These are phyloP conservation scores for Agapornis roseicollis DNA, from an alignment of 2,113 vertebrate genomes.

Conservation along the genomic window DNA sequence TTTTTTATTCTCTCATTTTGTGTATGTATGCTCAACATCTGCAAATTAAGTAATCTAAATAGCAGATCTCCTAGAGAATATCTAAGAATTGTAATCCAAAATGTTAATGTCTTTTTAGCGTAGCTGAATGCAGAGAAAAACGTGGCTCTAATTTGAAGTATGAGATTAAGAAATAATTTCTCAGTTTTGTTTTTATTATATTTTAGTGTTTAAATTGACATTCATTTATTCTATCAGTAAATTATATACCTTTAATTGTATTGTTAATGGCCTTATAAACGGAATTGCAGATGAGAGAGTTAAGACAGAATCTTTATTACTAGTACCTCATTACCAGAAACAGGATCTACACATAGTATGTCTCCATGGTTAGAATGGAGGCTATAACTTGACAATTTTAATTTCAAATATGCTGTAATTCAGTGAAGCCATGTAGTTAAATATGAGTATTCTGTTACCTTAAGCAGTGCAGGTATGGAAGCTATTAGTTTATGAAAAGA, in stretches of 20 bases:
- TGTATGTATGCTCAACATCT: background rate
- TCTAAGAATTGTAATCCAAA: background rate
- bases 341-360: fast-evolving
- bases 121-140: background rate
- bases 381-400: background rate
- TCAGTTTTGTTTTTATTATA: background rate
- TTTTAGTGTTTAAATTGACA: background rate
- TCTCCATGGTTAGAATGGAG: background rate
- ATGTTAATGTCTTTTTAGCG: background rate
- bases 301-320: background rate
- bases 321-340: background rate
- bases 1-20: background rate
- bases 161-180: background rate
- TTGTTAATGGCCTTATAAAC: background rate
- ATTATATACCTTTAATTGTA: background rate
- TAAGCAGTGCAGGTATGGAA: background rate
- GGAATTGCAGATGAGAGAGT: background rate
- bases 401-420: background rate
- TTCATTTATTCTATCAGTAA: background rate
- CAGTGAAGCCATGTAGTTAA: background rate
- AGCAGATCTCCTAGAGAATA: background rate
- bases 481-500: background rate
- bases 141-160: background rate
- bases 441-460: background rate
- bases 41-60: background rate